A percentile compares a stretch with the other conserved stretches of the same genome.
Conservation (phyloP, 2,797 vertebrate genomes). For the Nasua narica region DNA sequence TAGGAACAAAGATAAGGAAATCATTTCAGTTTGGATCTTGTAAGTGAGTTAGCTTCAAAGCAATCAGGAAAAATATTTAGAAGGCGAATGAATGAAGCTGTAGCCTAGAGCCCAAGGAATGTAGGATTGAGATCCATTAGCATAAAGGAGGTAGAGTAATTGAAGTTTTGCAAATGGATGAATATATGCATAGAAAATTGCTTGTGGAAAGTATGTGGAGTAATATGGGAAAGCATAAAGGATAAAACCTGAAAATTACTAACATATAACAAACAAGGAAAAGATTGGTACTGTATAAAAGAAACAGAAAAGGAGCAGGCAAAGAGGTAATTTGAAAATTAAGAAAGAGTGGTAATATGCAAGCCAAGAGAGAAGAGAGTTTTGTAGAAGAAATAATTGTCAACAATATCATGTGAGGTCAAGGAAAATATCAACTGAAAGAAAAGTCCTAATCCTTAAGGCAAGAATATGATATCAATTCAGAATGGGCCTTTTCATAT, state of each 20-base stretch:
- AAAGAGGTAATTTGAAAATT: conserved; percentile 11
- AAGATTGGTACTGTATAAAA: background rate
- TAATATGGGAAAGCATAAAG: background rate
- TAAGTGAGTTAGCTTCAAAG: background rate
- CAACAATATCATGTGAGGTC: background rate
- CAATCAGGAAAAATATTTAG: conserved; percentile 22
- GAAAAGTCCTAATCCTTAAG: conserved; percentile 78
- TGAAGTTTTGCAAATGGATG: background rate
- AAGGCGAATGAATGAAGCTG: background rate
- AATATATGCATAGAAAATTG: background rate
- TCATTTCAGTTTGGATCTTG: background rate
- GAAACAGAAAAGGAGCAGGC: background rate
- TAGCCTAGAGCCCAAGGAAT: background rate
- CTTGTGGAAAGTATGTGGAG: background rate
- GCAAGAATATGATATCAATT: conserved; percentile 72
- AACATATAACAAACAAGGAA: background rate
- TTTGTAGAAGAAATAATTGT: background rate
- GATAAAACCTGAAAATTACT: conserved; percentile 17
- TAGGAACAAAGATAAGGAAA: background rate
- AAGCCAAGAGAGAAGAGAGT: background rate
- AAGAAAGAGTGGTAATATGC: background rate
- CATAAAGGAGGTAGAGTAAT: background rate
- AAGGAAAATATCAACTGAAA: conserved; percentile 49
- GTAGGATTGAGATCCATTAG: background rate
- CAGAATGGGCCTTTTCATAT: conserved; percentile 29